Base-by-base conservation (phyloP, 2,113 vertebrate species). In the Phoenicopterus ruber region DNA sequence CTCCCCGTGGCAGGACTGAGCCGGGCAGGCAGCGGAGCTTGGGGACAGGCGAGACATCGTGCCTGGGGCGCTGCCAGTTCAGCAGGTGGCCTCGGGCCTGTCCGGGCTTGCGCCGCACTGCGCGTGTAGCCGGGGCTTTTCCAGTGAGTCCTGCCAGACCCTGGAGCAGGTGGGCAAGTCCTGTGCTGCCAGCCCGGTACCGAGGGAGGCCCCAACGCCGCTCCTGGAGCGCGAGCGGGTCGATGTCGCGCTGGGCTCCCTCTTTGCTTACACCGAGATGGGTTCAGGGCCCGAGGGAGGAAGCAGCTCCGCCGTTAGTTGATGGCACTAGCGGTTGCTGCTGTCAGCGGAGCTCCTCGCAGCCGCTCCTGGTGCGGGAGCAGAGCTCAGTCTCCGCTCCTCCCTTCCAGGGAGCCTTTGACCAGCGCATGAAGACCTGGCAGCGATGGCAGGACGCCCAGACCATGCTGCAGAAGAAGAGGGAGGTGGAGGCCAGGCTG, bases 401-500 rank as follows among this genome's bases (percentile, higher is more conserved):
- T 47, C 49, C 46, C 29, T 81, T 85, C 6, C 97, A 99, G 99
- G 99, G 98, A 40, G 99, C 99, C 65, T 99, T 99, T 42, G 99
- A 99, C 97, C 99, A 99, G 82, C 98, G 99, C 71, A 99, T 99
- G 98, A 99, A 99, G 98, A 97, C 98, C 9, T 99, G 99, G 99
- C 99, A 99, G 98, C 98, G 99, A 31, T 99, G 99, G 99, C 99
- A 99, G 98, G 99, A 99, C 0, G 99, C 98, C 62, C 99, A 99
- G 96, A 76, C 98, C 94, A 98, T 94, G 66, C 98, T 99, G 96
- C 99, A 99, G 98, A 99, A 99, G 98, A 99, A 99, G 95, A 98
- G 99, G 70, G 99, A 99, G 97, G 97, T 97, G 0, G 99, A 99
- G 92, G 99, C 99, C 78, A 98, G 99, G 80, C 98, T 99, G 69